Conservation (phyloP, 1,140 invertebrate genomes). For the Caerostris darwini region DNA sequence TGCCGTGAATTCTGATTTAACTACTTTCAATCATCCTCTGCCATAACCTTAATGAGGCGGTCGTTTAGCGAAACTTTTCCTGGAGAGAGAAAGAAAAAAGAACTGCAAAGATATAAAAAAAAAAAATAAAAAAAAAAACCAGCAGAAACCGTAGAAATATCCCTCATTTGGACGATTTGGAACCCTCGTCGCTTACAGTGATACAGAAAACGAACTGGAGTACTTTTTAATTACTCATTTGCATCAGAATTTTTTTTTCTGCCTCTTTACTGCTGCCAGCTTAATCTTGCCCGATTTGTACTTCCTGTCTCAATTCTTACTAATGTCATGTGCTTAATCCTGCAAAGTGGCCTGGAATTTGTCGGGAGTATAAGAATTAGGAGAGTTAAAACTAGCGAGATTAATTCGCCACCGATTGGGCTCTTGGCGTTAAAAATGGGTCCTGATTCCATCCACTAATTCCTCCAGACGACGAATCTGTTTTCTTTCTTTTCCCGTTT, state of each 20-base stretch:
- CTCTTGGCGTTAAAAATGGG: background rate
- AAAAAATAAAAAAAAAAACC: background rate
- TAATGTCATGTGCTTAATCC: constrained; percentile 47
- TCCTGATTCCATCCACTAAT: background rate
- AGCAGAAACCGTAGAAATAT: background rate
- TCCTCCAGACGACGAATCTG: background rate
- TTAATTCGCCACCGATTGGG: background rate
- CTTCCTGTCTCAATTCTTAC: background rate
- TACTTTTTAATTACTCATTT: constrained; percentile 51
- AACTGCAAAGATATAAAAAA: too few relatives aligned
- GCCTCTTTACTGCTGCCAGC: background rate
- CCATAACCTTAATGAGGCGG: background rate
- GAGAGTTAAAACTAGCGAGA: background rate
- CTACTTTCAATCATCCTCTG: background rate
- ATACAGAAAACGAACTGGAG: background rate
- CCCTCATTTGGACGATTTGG: background rate
- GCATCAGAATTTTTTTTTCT: background rate
- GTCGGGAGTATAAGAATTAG: background rate
- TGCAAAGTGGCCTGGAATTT: constrained; percentile 37
- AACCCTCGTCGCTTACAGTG: background rate
- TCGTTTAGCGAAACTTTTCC: background rate
- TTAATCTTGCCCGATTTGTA: constrained; percentile 22
- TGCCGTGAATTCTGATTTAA: background rate
- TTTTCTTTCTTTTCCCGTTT: background rate
- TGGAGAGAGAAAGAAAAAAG: background rate